Evolutionary conservation across 2,888 invertebrate species (phyloP).

Genomic region (Chrysolina haemoptera): DNA sequence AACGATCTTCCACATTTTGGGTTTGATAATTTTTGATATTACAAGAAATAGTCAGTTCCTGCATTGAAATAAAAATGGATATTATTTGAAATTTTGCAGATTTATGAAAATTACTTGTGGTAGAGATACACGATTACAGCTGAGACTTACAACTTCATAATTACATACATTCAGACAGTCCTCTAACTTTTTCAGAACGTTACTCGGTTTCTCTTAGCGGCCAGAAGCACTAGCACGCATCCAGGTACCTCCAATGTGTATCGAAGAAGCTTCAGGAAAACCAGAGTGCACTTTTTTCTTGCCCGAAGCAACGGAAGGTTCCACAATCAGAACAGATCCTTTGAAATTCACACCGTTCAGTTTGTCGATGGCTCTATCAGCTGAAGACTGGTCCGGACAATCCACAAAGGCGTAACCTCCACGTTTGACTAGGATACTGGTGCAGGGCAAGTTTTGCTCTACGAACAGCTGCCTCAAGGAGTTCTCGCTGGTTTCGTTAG

Average conservation of each 20-base stretch:
- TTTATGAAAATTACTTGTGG: slow-evolving; percentile 15
- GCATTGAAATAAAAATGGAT: too few species aligned
- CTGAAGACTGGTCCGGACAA: slow-evolving; percentile 86
- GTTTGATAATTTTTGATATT: too few species aligned
- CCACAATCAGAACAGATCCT: slow-evolving; percentile 43
- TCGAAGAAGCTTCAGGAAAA: slow-evolving; percentile 34
- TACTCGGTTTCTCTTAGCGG: slow-evolving; percentile 16
- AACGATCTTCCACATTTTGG: too few species aligned
- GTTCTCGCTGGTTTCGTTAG: slow-evolving; percentile 82
- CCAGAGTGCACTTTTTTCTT: slow-evolving; percentile 35
- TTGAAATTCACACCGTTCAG: slow-evolving; percentile 75
- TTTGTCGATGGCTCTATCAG: slow-evolving; percentile 88
- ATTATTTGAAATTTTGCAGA: neutral
- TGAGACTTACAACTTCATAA: slow-evolving; percentile 16
- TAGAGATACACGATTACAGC: slow-evolving; percentile 5
- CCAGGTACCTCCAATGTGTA: slow-evolving; percentile 35
- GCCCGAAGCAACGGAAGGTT: slow-evolving; percentile 44
- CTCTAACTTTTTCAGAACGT: neutral
- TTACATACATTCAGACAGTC: neutral
- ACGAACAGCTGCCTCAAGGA: slow-evolving; percentile 83
- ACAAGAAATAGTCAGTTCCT: too few species aligned
- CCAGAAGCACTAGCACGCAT: slow-evolving; percentile 41
- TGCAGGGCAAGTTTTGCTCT: slow-evolving; percentile 83
- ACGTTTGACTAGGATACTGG: slow-evolving; percentile 85
- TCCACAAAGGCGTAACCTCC: slow-evolving; percentile 92